Evolutionary conservation across 2,113 vertebrate species (phyloP).

Genomic region (Orthochromis indermauri): DNA sequence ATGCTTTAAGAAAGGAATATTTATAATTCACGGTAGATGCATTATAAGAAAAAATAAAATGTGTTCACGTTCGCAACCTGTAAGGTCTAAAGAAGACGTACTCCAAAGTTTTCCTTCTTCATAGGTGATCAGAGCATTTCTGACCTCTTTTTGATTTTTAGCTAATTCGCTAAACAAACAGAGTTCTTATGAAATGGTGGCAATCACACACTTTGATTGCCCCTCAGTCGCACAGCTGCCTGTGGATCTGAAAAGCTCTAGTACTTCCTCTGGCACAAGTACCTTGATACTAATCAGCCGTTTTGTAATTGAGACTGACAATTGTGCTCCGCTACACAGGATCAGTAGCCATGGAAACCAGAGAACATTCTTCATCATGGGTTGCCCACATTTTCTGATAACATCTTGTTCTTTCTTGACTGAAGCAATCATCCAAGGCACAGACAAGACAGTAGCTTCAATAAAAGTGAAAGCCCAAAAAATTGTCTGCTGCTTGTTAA

Average conservation of each 20-base stretch:
- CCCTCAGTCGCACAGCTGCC: slow-evolving; percentile 63
- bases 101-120: slow-evolving; percentile 5
- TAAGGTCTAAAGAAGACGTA: background rate
- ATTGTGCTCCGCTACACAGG: slow-evolving; percentile 20
- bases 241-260: slow-evolving; percentile 55
- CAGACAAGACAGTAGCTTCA: background rate
- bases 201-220: slow-evolving; percentile 68
- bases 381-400: slow-evolving; percentile 18
- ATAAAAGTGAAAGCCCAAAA: background rate
- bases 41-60: background rate
- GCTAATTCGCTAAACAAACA: slow-evolving; percentile 59
- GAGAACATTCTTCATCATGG: slow-evolving; percentile 35
- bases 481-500: background rate
- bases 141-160: slow-evolving; percentile 33
- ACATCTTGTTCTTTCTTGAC: slow-evolving; percentile 11
- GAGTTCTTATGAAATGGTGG: slow-evolving; percentile 46
- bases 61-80: background rate
- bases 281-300: slow-evolving; percentile 70
- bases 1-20: background rate
- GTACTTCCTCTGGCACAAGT: slow-evolving; percentile 67
- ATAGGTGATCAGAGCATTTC: background rate
- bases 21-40: background rate
- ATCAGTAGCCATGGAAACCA: slow-evolving; percentile 65
- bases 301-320: slow-evolving; percentile 64
- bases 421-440: slow-evolving; percentile 16